phyloP scores from a whole-genome alignment of 2,888 invertebrate genomes.

The Drosophila lacicola region DNA sequence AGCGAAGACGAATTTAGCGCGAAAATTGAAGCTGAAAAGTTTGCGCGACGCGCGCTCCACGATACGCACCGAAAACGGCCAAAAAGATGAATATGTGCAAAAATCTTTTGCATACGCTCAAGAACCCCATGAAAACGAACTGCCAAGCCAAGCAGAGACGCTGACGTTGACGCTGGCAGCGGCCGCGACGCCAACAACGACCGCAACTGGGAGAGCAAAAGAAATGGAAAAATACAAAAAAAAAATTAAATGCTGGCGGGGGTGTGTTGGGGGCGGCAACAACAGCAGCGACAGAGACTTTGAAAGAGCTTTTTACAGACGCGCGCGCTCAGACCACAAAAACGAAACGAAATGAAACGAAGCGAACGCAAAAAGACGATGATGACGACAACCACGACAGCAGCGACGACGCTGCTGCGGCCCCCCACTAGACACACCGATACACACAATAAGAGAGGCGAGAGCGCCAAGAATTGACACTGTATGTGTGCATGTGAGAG shows the following conservation, averaged over 20 bases:
- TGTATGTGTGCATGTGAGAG: slow-evolving; percentile 32
- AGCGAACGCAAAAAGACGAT: slow-evolving; percentile 64
- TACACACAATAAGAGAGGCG: slow-evolving; percentile 26
- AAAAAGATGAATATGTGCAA: slow-evolving; percentile 85
- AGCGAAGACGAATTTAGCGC: slow-evolving; percentile 61
- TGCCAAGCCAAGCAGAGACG: slow-evolving; percentile 60
- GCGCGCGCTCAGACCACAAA: slow-evolving; percentile 66
- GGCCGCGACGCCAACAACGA: slow-evolving; percentile 44
- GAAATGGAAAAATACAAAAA: slow-evolving; percentile 54
- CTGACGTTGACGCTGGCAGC: slow-evolving; percentile 52
- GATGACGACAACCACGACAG: slow-evolving; percentile 39
- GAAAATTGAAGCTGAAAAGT: slow-evolving; percentile 58
- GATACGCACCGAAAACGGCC: slow-evolving; percentile 85
- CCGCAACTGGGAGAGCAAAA: slow-evolving; percentile 54
- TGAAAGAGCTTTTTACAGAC: slow-evolving; percentile 73
- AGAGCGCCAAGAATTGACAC: slow-evolving; percentile 42
- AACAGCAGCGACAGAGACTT: slow-evolving; percentile 44
- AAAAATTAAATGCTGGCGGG: slow-evolving; percentile 40
- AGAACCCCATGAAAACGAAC: slow-evolving; percentile 80
- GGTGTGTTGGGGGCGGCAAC: slow-evolving; percentile 59
- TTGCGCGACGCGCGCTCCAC: slow-evolving; percentile 74
- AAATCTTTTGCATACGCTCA: slow-evolving; percentile 85
- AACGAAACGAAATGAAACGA: slow-evolving; percentile 70
- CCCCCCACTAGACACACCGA: slow-evolving; percentile 27
- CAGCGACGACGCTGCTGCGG: slow-evolving; percentile 31